Evolutionary conservation across 2,797 vertebrate genomes (phyloP), one percentile per base, ranked within the genome.

Genomic region (Microchirus variegatus): DNA sequence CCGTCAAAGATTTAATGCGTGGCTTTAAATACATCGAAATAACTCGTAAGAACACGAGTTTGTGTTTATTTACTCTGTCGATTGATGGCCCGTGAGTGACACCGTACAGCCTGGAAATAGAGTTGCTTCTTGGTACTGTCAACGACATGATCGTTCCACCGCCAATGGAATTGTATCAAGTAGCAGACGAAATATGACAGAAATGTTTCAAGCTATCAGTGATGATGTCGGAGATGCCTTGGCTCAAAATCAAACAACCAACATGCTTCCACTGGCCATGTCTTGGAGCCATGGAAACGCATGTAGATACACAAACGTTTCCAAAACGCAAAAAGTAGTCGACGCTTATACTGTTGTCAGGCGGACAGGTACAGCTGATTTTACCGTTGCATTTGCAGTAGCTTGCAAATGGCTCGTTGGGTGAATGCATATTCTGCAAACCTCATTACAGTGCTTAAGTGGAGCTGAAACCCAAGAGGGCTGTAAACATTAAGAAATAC

Each of bases 91-190:
- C 38, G 10, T 60, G 67, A 77, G 64, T 63, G 75, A 72, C 74
- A 75, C 46, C 4, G 49, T 61, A 26, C 18, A 42, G 63, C 50
- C 57, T 9, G 59, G 11, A 73, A 86, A 90, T 81, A 72, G 60
- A 82, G 77, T 92, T 91, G 83, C 90, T 93, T 94, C 92, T 77
- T 19, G 81, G 92, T 91, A 94, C 85, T 79, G 82, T 75, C 46
- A 53, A 75, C 78, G 77, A 87, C 63, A 61, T 17, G 86, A 89
- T 83, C 74, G 78, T 70, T 65, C 65, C 48, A 19, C 61, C 68
- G 52, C 73, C 83, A 9, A 69, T 77, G 76, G 71, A 65, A 70
- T 36, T 65, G 80, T 75, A 91, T 92, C 74, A 26, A 68, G 88
- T 93, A 56, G 86, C 91, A 16, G 31, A 71, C 57, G 18, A 84